A percentile compares a stretch with the other conserved stretches of the same genome.
Conservation (phyloP, 1,140 invertebrate genomes). For the Tenebrio molitor region DNA sequence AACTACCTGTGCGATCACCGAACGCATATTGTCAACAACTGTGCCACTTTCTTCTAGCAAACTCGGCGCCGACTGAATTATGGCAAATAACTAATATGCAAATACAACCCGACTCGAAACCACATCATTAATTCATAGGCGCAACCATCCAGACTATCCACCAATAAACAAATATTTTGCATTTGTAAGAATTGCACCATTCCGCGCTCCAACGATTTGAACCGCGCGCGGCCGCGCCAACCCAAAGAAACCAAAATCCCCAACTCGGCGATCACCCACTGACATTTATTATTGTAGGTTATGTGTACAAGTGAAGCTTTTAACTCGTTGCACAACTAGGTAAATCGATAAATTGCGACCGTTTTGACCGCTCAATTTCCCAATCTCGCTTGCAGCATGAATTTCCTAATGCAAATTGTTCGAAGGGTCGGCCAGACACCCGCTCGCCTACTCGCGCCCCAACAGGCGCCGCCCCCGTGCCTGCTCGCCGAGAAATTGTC, state of each 20-base stretch:
- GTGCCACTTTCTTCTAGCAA: conserved; percentile 41
- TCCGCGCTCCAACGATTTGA: no score
- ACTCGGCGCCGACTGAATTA: conserved; percentile 8
- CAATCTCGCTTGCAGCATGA: no score
- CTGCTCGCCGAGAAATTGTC: no score
- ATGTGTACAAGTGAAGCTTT: not conserved
- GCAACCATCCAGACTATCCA: conserved; percentile 11
- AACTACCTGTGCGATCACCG: conserved; percentile 33
- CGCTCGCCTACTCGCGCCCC: not conserved
- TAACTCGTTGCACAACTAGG: conserved; percentile 24
- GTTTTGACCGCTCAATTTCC: no score
- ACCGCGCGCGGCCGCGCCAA: not conserved
- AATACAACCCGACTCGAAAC: conserved; percentile 21
- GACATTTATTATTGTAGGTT: conserved; percentile 20
- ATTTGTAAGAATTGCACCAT: not conserved
- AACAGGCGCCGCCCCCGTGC: no score
- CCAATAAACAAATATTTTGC: conserved; percentile 1
- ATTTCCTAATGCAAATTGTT: conserved; percentile 16
- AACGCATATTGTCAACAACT: conserved; percentile 46
- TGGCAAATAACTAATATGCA: conserved; percentile 41
- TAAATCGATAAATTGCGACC: not conserved
- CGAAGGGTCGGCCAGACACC: not conserved
- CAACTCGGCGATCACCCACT: not conserved
- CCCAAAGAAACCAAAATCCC: not conserved
- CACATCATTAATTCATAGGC: conserved; percentile 28